A percentile compares a stretch with the other conserved stretches of the same genome.
Evolutionary conservation across 2,888 invertebrate genomes (phyloP).

Genomic region (Congeria kusceri): DNA sequence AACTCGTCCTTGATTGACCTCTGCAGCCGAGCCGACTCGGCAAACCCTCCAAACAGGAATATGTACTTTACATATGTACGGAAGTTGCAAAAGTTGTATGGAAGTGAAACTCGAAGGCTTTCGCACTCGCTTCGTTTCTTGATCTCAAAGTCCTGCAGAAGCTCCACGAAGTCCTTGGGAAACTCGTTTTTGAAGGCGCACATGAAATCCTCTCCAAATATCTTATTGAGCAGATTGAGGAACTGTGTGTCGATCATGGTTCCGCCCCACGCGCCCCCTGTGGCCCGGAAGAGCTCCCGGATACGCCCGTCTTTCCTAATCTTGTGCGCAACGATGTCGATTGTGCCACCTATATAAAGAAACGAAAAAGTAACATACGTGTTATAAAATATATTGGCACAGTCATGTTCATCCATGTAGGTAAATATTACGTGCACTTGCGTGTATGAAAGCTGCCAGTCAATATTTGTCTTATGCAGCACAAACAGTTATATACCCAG

Average conservation of each 20-base stretch:
- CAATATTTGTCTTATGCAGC: too few species aligned
- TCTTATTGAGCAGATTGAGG: constrained; percentile 72
- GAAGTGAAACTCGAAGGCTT: constrained; percentile 78
- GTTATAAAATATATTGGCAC: neutral
- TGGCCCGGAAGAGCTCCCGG: constrained; percentile 80
- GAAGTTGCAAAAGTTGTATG: constrained; percentile 81
- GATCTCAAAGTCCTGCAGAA: constrained; percentile 80
- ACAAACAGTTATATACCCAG: too few species aligned
- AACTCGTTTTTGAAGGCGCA: constrained; percentile 74
- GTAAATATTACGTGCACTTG: too few species aligned
- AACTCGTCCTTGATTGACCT: constrained; percentile 75
- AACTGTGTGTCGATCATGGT: constrained; percentile 80
- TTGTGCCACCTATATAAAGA: constrained; percentile 76
- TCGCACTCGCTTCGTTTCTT: constrained; percentile 81
- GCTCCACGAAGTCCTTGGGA: constrained; percentile 79
- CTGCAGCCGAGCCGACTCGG: constrained; percentile 78
- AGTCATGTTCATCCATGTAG: too few species aligned
- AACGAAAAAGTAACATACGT: neutral
- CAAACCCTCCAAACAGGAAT: constrained; percentile 81
- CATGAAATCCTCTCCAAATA: constrained; percentile 79
- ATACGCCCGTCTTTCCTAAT: constrained; percentile 79
- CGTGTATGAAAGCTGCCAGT: too few species aligned
- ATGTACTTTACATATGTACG: constrained; percentile 77
- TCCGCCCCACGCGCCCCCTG: constrained; percentile 82
- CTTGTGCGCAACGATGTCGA: constrained; percentile 82